phyloP scores from a whole-genome alignment of 1,140 invertebrate species.

The Pygmarrhopalites habei region DNA sequence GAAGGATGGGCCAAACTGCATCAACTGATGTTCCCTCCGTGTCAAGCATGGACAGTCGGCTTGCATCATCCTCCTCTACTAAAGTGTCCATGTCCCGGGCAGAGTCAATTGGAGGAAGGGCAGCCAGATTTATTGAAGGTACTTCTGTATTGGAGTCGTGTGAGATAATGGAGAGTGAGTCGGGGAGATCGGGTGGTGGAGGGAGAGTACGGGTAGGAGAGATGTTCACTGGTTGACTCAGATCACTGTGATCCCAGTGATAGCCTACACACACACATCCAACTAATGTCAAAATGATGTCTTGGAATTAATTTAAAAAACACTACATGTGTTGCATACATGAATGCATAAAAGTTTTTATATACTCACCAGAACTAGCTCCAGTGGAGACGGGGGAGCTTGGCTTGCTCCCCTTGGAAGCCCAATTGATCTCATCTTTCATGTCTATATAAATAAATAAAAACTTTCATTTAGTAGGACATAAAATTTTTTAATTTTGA shows the following conservation, averaged over 20 bases:
- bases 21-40: conserved; percentile 31
- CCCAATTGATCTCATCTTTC: conserved; percentile 40
- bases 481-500: no score
- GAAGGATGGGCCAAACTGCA: conserved; percentile 24
- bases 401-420: conserved; percentile 33
- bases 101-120: conserved; percentile 29
- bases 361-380: conserved; percentile 19
- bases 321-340: no score
- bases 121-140: conserved; percentile 29
- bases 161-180: conserved; percentile 32
- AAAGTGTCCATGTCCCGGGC: conserved; percentile 32
- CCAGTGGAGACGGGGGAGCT: conserved; percentile 32
- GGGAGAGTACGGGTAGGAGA: conserved; percentile 35
- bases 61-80: conserved; percentile 26
- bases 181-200: conserved; percentile 36
- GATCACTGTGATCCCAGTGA: conserved; percentile 34
- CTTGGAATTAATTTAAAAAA: not conserved
- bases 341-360: no score
- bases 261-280: conserved; percentile 25
- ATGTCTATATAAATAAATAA: conserved; percentile 30
- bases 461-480: no score
- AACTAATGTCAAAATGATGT: not conserved
- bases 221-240: conserved; percentile 34
- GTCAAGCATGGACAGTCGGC: not conserved
- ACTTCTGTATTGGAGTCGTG: conserved; percentile 36